Evolutionary conservation across 2,888 invertebrate genomes (phyloP), one percentile per base, ranked within the genome.

Genomic region (Sminthurides aquaticus): DNA sequence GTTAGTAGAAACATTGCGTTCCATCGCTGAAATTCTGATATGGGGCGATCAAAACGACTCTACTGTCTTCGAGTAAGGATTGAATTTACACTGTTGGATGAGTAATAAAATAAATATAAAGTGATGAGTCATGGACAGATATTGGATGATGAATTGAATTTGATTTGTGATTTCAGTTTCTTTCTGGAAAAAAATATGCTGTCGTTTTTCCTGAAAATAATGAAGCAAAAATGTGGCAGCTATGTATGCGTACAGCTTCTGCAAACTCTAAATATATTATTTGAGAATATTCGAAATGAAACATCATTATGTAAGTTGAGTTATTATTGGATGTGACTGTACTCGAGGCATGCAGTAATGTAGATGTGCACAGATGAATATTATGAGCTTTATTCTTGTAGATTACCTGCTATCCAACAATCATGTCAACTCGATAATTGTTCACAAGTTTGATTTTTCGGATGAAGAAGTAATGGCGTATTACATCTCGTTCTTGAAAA

Each of bases 41-140:
- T 99, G 99, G 99, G 99, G 99, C 56, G 99, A 99, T 81, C 99
- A 99, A 80, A 99, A 99, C 84, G 99, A 99, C 80, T 94, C 96
- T 76, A 91, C 95, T 63, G 98, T 99, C 29, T 99, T 99, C 82
- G 99, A 99, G 98, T 99, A 84, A 87, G 90, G 85, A 48, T 2
- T 2, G 48, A 60, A 15, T 27, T 54, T 61, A 56, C 15, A 52
- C 15, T 29, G 48, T 29, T 62, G 27, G 24, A 57, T n/a, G 20
- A 15, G 24, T 63, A 29, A 26, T 60, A 20, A 65, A n/a, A n/a
- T n/a, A n/a, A n/a, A n/a, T n/a, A n/a, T 20, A 18, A 57, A 24
- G 27, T 63, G 49, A 56, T 22, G 20, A n/a, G 18, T 8, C 15
- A 8, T 8, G 26, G 8, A 15, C 11, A n/a, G 34, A 15, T 22